Conservation (phyloP, 2,797 vertebrate genomes). For the Columba guinea region DNA sequence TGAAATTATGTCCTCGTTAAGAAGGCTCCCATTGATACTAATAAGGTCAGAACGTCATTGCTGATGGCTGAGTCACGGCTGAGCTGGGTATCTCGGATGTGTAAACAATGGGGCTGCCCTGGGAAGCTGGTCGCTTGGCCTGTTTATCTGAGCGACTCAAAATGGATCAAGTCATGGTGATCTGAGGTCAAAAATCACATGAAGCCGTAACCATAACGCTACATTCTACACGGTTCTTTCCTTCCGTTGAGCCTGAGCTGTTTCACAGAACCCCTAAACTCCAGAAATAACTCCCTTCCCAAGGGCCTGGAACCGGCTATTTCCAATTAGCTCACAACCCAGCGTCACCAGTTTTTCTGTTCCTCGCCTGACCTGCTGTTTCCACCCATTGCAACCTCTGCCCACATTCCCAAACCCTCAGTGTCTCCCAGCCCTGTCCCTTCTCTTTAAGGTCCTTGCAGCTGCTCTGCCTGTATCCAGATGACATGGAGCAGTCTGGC, state of each 20-base stretch:
- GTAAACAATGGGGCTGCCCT: neutral
- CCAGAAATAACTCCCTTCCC: neutral
- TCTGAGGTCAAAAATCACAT: neutral
- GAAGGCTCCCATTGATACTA: slow-evolving; percentile 12
- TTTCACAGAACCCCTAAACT: neutral
- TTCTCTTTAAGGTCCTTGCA: neutral
- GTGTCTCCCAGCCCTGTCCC: neutral
- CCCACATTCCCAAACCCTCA: neutral
- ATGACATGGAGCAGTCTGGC: neutral
- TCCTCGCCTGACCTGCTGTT: neutral
- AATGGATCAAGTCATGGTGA: neutral
- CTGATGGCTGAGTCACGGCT: slow-evolving; percentile 39
- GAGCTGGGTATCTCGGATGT: neutral
- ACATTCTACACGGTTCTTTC: neutral
- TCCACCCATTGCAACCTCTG: neutral
- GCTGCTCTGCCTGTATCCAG: neutral
- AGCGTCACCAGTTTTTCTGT: neutral
- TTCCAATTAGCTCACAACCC: neutral
- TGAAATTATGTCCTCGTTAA: slow-evolving; percentile 42
- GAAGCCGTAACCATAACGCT: neutral
- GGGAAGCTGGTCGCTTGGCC: neutral
- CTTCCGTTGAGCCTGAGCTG: neutral
- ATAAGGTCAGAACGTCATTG: slow-evolving; percentile 35
- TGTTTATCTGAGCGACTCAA: neutral
- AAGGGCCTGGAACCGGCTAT: neutral